phyloP scores from a whole-genome alignment of 2,888 invertebrate genomes.

The Petrolisthes manimaculis region DNA sequence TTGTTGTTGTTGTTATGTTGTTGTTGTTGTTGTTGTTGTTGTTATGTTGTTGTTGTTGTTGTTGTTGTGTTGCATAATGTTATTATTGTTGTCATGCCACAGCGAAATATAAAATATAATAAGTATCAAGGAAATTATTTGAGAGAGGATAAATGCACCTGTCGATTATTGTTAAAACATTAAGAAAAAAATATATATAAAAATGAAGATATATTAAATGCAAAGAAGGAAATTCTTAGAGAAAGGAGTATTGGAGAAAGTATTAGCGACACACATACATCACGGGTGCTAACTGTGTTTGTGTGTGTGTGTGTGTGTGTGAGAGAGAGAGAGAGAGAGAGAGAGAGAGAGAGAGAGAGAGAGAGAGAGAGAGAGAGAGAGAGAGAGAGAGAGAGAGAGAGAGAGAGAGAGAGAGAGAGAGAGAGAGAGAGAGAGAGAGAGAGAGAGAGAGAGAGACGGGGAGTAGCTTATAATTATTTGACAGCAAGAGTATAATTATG shows the following conservation, averaged over 20 bases:
- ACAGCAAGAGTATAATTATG: neutral
- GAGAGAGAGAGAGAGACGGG: neutral
- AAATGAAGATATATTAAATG: neutral
- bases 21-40: too few relatives aligned
- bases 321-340: constrained; percentile 13
- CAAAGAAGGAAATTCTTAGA: neutral
- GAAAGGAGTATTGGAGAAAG: neutral
- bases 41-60: too few relatives aligned
- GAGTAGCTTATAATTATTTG: neutral
- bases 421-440: neutral
- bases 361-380: constrained; percentile 4
- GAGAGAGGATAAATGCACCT: too few relatives aligned
- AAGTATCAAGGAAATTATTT: too few relatives aligned
- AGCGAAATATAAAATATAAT: too few relatives aligned
- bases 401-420: neutral
- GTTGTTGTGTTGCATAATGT: too few relatives aligned
- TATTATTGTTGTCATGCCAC: too few relatives aligned
- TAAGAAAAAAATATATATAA: neutral
- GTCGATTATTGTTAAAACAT: neutral
- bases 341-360: neutral
- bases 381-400: neutral
- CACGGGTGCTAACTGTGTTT: neutral
- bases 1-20: too few relatives aligned
- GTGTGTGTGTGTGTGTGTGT: neutral
- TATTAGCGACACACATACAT: neutral